These are phyloP conservation scores for Arrhopalites spinosus DNA, from an alignment of 2,888 invertebrate genomes.

Conservation along the genomic window DNA sequence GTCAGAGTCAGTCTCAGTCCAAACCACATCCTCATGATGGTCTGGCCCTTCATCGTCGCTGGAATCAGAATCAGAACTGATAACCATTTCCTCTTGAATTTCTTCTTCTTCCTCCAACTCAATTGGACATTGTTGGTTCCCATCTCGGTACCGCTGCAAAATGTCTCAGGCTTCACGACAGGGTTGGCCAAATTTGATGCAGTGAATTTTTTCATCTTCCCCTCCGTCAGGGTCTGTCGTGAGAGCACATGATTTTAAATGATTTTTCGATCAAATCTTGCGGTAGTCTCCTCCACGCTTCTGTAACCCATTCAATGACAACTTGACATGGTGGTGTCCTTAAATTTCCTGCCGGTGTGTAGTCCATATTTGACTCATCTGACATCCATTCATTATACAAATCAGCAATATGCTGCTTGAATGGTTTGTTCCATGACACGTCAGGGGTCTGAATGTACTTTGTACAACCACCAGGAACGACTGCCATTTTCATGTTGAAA, in stretches of 20 bases:
- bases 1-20: too few species aligned
- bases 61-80: neutral
- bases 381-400: slow-evolving; percentile 22
- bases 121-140: neutral
- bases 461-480: slow-evolving; percentile 35
- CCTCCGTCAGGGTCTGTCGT: neutral
- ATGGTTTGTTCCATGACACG: slow-evolving; percentile 36
- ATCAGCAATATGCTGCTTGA: slow-evolving; percentile 23
- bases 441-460: slow-evolving; percentile 34
- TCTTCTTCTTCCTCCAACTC: neutral
- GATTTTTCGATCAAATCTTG: slow-evolving; percentile 31
- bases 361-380: slow-evolving; percentile 9
- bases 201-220: slow-evolving; percentile 2
- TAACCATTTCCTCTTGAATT: slow-evolving; percentile 1
- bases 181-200: neutral
- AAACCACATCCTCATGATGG: neutral
- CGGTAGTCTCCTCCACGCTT: slow-evolving; percentile 30
- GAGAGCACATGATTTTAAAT: slow-evolving; percentile 32
- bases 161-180: neutral
- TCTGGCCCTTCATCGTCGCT: neutral
- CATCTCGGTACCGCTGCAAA: neutral
- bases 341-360: slow-evolving; percentile 23
- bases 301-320: slow-evolving; percentile 19
- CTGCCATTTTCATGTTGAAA: slow-evolving; percentile 10
- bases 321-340: slow-evolving; percentile 2